phyloP scores from a whole-genome alignment of 2,888 invertebrate species.

The Lagria hirta region DNA sequence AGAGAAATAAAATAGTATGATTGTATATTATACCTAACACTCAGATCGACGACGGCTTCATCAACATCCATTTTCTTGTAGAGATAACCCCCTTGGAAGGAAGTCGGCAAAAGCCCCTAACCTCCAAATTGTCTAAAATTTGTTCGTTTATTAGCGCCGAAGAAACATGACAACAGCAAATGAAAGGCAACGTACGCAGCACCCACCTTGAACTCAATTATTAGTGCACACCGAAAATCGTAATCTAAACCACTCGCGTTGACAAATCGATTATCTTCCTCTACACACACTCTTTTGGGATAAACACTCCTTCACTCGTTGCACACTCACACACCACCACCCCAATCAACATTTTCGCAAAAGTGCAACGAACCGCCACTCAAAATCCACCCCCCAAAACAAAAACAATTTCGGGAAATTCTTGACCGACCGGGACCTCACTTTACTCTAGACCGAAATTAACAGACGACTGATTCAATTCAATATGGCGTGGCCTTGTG shows the following conservation, averaged over 20 bases:
- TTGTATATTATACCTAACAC: slow-evolving; percentile 82
- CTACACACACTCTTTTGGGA: slow-evolving; percentile 43
- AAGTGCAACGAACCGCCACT: slow-evolving; percentile 14
- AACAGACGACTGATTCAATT: slow-evolving; percentile 62
- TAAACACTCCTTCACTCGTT: slow-evolving; percentile 32
- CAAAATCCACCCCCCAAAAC: slow-evolving; percentile 37
- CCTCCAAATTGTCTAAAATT: slow-evolving; percentile 2
- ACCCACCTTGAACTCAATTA: slow-evolving; percentile 59
- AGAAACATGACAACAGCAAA: slow-evolving; percentile 49
- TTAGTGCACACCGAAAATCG: slow-evolving; percentile 56
- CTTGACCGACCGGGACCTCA: too few relatives aligned
- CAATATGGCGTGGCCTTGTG: slow-evolving; percentile 62
- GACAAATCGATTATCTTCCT: slow-evolving; percentile 60
- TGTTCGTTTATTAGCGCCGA: slow-evolving; percentile 46
- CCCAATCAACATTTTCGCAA: slow-evolving; percentile 9
- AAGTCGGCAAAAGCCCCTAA: slow-evolving; percentile 26
- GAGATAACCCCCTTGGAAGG: slow-evolving; percentile 27
- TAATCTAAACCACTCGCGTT: slow-evolving; percentile 57
- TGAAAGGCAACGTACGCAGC: slow-evolving; percentile 41
- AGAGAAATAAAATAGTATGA: too few relatives aligned
- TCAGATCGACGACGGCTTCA: slow-evolving; percentile 86
- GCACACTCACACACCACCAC: slow-evolving; percentile 22
- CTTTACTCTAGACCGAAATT: slow-evolving; percentile 58
- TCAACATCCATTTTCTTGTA: slow-evolving; percentile 84
- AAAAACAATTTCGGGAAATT: slow-evolving; percentile 46